A percentile compares a stretch with the other conserved stretches of the same genome.
These are phyloP conservation scores for Propithecus coquereli DNA, from an alignment of 2,113 vertebrate species.

Conservation along the genomic window DNA sequence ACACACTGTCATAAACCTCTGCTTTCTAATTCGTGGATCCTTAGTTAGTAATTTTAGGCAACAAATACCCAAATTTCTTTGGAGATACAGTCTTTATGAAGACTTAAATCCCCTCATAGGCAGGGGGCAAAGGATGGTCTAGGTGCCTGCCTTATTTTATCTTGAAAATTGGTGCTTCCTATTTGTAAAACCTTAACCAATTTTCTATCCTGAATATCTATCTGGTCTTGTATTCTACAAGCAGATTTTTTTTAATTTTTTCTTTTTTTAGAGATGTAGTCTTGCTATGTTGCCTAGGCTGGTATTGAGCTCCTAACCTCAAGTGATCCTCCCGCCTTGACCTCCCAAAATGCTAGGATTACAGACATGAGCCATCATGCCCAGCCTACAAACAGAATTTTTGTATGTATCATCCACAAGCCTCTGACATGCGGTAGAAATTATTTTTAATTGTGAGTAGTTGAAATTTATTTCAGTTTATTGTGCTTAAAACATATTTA, in stretches of 20 bases:
- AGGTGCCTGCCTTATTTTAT: background rate
- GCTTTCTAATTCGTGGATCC: background rate
- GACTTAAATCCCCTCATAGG: background rate
- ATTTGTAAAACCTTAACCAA: background rate
- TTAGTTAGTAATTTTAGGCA: background rate
- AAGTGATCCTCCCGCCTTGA: too few species aligned
- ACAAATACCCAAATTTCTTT: background rate
- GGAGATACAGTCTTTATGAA: background rate
- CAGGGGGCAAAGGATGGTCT: background rate
- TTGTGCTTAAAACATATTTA: background rate
- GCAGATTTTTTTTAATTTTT: background rate
- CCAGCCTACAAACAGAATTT: background rate
- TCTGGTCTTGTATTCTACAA: background rate
- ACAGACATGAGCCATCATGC: too few species aligned
- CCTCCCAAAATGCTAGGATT: too few species aligned
- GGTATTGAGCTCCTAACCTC: too few species aligned
- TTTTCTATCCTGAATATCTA: background rate
- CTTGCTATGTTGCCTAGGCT: too few species aligned
- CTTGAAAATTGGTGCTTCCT: background rate
- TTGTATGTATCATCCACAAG: background rate
- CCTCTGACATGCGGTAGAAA: background rate
- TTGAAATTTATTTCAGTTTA: background rate
- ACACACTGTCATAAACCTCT: fast-evolving
- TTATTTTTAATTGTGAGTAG: background rate
- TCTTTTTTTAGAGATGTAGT: too few species aligned